phyloP scores from a whole-genome alignment of 2,113 vertebrate species.

The Petrocephalus zakoni region DNA sequence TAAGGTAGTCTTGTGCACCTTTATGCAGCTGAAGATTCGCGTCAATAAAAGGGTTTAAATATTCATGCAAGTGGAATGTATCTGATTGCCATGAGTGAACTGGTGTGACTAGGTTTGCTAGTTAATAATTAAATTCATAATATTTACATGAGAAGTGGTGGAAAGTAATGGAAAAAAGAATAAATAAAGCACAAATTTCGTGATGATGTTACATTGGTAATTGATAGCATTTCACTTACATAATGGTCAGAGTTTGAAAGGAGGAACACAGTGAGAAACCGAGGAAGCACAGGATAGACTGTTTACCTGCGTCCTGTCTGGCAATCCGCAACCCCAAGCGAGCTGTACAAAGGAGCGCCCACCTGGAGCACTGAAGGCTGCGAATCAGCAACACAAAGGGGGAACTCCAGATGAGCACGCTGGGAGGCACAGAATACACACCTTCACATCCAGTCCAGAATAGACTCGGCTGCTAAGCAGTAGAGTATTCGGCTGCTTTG shows the following conservation, averaged over 20 bases:
- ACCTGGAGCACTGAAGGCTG: not conserved
- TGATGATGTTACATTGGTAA: not conserved
- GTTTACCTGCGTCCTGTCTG: not conserved
- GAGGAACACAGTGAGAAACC: not conserved
- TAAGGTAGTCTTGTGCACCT: not conserved
- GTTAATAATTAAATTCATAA: not conserved
- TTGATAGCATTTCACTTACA: not conserved
- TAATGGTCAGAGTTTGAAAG: not conserved
- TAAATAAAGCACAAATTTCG: not conserved
- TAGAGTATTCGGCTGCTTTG: not conserved
- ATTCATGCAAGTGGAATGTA: not conserved
- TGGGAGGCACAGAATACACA: not conserved
- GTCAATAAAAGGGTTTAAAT: not conserved
- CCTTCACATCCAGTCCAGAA: not conserved
- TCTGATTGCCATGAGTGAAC: not conserved
- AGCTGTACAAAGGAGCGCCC: not conserved
- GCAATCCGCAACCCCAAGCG: not conserved
- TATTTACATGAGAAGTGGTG: not conserved
- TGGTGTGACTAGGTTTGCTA: not conserved
- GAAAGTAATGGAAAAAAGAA: not conserved
- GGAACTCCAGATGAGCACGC: not conserved
- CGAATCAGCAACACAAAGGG: not conserved
- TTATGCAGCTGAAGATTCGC: not conserved
- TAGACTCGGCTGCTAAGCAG: too few species aligned
- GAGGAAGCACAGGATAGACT: not conserved